A percentile compares a stretch with the other conserved stretches of the same genome.
These are phyloP conservation scores for Microtus ochrogaster DNA, from an alignment of 2,113 vertebrate species.

Conservation along the genomic window DNA sequence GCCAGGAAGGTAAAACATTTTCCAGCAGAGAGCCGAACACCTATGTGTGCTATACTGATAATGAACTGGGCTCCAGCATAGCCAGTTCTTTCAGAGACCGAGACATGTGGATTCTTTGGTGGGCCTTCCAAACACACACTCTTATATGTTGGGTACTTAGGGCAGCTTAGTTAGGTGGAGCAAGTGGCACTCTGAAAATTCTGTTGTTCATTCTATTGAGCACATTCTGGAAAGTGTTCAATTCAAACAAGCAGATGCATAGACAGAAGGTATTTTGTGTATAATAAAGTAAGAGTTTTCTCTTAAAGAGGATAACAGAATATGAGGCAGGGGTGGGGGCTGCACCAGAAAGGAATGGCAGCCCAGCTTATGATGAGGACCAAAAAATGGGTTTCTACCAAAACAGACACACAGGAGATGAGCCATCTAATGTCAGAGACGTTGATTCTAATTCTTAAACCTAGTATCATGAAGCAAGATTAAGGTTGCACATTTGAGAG, in stretches of 20 bases:
- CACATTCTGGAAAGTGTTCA: not conserved
- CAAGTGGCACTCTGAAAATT: not conserved
- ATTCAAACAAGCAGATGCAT: not conserved
- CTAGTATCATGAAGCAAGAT: not conserved
- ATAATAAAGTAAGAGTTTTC: not conserved
- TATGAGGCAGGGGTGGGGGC: accelerated
- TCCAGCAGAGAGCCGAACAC: not conserved
- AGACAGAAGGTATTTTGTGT: not conserved
- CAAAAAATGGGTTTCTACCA: not conserved
- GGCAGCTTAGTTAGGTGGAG: not conserved
- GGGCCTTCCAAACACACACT: not conserved
- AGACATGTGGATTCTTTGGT: not conserved
- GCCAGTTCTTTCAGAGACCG: not conserved
- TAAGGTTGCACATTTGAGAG: not conserved
- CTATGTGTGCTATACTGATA: not conserved
- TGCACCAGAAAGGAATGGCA: not conserved
- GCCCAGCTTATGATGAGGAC: not conserved
- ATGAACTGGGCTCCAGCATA: not conserved
- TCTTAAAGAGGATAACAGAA: not conserved
- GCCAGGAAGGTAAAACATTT: not conserved
- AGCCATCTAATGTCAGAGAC: not conserved
- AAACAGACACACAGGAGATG: not conserved
- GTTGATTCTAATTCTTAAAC: not conserved
- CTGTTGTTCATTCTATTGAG: not conserved
- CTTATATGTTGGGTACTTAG: not conserved